A percentile compares a stretch with the other conserved stretches of the same genome.
phyloP scores from a whole-genome alignment of 2,888 invertebrate genomes.

The Ferrisia virgata region DNA sequence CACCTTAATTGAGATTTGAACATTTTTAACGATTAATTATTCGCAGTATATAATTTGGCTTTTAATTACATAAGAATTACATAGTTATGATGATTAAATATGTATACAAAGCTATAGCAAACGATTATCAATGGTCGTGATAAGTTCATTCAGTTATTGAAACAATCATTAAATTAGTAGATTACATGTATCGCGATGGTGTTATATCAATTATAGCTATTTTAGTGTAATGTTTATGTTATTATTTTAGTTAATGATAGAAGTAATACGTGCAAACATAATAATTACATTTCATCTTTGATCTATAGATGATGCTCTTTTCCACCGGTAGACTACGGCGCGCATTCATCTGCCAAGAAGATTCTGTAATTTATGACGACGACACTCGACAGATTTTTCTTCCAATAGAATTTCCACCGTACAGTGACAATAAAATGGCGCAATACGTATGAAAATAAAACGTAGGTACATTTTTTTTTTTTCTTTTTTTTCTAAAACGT shows the following conservation, averaged over 20 bases:
- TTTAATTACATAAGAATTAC: slow-evolving; percentile 13
- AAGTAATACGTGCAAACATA: neutral
- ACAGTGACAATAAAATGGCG: neutral
- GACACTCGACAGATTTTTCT: neutral
- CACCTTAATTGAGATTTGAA: neutral
- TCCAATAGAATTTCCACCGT: neutral
- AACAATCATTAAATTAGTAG: slow-evolving; percentile 4
- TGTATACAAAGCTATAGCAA: slow-evolving; percentile 11
- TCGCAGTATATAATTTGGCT: slow-evolving; percentile 10
- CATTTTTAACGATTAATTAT: slow-evolving; percentile 10
- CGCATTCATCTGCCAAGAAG: neutral
- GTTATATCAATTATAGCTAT: neutral
- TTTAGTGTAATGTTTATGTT: neutral
- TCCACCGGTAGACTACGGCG: too few relatives aligned
- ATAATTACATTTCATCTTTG: neutral
- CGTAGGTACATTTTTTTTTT: neutral
- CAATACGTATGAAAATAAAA: slow-evolving; percentile 5
- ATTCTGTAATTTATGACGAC: neutral
- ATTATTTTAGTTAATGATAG: neutral
- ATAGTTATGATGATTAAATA: neutral
- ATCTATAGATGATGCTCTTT: too few relatives aligned
- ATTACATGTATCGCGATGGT: neutral
- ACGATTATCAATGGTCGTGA: neutral
- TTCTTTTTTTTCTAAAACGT: neutral
- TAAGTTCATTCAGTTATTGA: neutral